Evolutionary conservation across 2,888 invertebrate species (phyloP).

Genomic region (Drosophila fungiperda): DNA sequence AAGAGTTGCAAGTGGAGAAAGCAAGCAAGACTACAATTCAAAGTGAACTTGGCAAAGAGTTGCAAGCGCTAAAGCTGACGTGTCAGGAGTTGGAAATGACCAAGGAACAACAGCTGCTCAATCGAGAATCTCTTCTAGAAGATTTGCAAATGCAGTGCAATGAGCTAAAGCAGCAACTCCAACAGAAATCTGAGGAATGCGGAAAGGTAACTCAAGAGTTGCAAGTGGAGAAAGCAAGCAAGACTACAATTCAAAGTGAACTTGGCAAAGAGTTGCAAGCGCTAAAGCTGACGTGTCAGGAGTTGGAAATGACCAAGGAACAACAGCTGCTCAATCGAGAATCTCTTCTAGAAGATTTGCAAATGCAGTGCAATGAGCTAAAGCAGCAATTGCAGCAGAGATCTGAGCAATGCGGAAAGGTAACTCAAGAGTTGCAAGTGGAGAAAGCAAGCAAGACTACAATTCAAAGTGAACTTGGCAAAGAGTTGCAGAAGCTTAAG

Average conservation of each 20-base stretch:
- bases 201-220: background rate
- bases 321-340: background rate
- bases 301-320: too few species aligned
- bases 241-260: background rate
- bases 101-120: background rate
- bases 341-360: background rate
- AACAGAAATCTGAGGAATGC: background rate
- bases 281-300: too few species aligned
- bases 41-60: background rate
- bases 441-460: background rate
- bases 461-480: background rate
- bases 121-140: background rate
- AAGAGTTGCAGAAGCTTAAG: background rate
- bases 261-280: accelerated
- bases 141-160: background rate
- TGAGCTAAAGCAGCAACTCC: background rate
- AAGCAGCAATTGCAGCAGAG: background rate
- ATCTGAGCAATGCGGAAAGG: background rate
- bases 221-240: background rate
- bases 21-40: background rate
- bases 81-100: background rate
- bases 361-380: background rate
- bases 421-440: background rate
- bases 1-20: background rate
- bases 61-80: background rate